These are phyloP conservation scores for Hoplodrina ambigua DNA, from an alignment of 2,888 invertebrate species.

Conservation along the genomic window DNA sequence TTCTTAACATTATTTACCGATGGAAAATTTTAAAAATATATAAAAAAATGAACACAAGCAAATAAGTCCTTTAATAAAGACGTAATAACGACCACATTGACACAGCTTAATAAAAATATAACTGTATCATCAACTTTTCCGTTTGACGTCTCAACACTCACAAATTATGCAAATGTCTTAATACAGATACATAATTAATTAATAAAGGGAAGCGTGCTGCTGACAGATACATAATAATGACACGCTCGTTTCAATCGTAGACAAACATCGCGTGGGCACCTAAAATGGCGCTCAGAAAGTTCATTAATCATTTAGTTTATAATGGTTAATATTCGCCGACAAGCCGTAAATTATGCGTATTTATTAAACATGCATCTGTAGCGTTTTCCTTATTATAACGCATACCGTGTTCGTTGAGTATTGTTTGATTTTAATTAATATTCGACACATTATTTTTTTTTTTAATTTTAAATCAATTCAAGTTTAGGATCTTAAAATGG, in stretches of 20 bases:
- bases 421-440: neutral
- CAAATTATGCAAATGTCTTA: slow-evolving; percentile 29
- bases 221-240: slow-evolving; percentile 17
- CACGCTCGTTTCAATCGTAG: slow-evolving; percentile 20
- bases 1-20: too few species aligned
- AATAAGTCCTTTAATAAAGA: neutral
- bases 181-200: slow-evolving; percentile 34
- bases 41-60: neutral
- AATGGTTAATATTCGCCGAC: slow-evolving; percentile 19
- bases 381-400: slow-evolving; percentile 11
- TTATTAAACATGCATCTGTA: slow-evolving; percentile 35
- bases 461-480: too few species aligned
- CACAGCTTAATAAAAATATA: neutral
- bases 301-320: slow-evolving; percentile 36
- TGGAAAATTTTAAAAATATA: too few species aligned
- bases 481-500: neutral
- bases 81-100: neutral
- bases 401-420: neutral
- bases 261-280: slow-evolving; percentile 26
- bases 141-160: neutral
- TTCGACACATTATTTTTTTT: too few species aligned
- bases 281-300: slow-evolving; percentile 12
- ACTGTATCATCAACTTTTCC: neutral
- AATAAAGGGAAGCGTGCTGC: slow-evolving; percentile 8
- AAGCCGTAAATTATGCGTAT: slow-evolving; percentile 12